Evolutionary conservation across 2,797 vertebrate genomes (phyloP), one percentile per base, ranked within the genome.

Genomic region (Cynopterus sphinx): DNA sequence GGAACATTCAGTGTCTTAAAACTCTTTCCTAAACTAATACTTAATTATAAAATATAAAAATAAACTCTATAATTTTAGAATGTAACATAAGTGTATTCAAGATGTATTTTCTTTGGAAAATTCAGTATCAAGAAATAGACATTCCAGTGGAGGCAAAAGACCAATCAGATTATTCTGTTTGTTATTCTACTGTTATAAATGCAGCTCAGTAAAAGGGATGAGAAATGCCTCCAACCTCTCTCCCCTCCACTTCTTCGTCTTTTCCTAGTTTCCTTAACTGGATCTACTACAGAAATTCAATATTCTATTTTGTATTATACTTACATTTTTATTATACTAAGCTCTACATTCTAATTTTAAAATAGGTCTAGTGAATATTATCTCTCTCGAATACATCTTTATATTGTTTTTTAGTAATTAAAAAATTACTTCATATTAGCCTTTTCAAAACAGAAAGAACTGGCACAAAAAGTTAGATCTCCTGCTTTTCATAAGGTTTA

Each of bases 31-130:
- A 4, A 91, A 94, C 74, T 73, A 74, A 46, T 53, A 85, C 13
- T 61, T 94, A 79, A 91, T 71, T 87, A 81, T 3, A 77, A 91
- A 94, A 53, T 55, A 67, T 26, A 94, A 95, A 83, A 43, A 73
- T n/a, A 83, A 85, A 85, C 73, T 87, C n/a, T 53, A 2, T 15
- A 91, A 95, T 92, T 92, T 91, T 53, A 94, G 12, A 92, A 90
- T 83, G 75, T 77, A 65, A 84, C 12, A 9, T 43, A 51, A 68
- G 6, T 88, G 17, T 74, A 94, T 49, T 96, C 31, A 79, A 91
- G 49, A 93, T 22, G 21, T 83, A 21, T 91, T 94, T 78, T 77
- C 36, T 85, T 90, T 91, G 46, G 24, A 82, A 96, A 95, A 89
- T 46, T 89, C 26, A 79, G 19, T 70, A 75, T 43, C 12, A 90